Conservation (phyloP, 2,888 invertebrate species). For the Parnassius mnemosyne region DNA sequence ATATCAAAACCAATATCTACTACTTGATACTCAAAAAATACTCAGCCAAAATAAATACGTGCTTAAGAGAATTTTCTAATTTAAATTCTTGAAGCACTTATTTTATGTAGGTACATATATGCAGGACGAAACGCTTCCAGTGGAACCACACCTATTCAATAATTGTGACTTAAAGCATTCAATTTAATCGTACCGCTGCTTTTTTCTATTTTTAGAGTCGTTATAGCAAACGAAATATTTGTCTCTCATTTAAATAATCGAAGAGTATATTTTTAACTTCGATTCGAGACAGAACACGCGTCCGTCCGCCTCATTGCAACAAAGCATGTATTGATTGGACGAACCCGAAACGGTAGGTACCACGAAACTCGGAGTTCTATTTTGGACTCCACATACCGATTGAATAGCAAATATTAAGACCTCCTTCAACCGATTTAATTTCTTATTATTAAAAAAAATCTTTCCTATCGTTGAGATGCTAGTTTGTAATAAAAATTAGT, state of each 20-base stretch:
- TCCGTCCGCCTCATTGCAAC: conserved; percentile 49
- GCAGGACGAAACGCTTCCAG: conserved; percentile 17
- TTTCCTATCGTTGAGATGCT: conserved; percentile 13
- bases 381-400: conserved; percentile 51
- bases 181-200: conserved; percentile 4
- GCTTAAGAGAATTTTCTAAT: conserved; percentile 11
- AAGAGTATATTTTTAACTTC: conserved; percentile 20
- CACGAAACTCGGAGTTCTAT: conserved; percentile 49
- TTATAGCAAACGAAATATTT: conserved; percentile 13
- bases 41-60: background rate
- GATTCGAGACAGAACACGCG: conserved; percentile 21
- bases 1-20: too few species aligned
- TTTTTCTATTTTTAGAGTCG: conserved; percentile 11
- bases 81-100: conserved; percentile 5
- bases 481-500: conserved; percentile 13
- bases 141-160: conserved; percentile 15
- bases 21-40: too few species aligned
- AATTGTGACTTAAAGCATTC: conserved; percentile 6
- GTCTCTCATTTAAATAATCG: conserved; percentile 23
- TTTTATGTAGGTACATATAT: too few species aligned
- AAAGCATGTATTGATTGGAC: conserved; percentile 64
- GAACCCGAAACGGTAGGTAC: conserved; percentile 42
- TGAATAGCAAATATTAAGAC: conserved; percentile 43
- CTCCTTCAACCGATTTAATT: conserved; percentile 42
- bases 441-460: conserved; percentile 22